These are phyloP conservation scores for Drosophila neonasuta DNA, from an alignment of 2,888 invertebrate genomes.

Conservation along the genomic window DNA sequence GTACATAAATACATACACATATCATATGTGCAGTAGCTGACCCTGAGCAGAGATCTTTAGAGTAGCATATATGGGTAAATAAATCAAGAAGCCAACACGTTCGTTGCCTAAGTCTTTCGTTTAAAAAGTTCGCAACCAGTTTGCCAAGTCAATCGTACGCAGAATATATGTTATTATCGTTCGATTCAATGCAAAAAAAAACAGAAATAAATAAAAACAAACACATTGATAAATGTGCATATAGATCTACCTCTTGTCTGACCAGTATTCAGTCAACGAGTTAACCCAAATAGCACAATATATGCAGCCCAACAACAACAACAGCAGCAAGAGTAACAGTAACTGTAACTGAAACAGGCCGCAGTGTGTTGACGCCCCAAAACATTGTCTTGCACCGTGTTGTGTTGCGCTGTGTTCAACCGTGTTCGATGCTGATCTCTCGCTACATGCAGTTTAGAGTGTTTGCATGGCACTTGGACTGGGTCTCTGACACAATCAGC, in stretches of 20 bases:
- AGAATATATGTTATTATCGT: slow-evolving; percentile 36
- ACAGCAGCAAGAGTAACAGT: no score
- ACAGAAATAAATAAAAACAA: background rate
- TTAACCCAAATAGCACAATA: slow-evolving; percentile 56
- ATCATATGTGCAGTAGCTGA: slow-evolving; percentile 41
- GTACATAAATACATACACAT: background rate
- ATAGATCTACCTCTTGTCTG: slow-evolving; percentile 47
- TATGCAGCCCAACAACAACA: slow-evolving; percentile 20
- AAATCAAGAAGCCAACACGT: slow-evolving; percentile 64
- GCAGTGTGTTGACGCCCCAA: slow-evolving; percentile 39
- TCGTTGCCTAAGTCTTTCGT: slow-evolving; percentile 63
- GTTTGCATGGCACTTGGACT: slow-evolving; percentile 61
- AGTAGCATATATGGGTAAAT: slow-evolving; percentile 22
- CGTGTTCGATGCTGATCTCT: slow-evolving; percentile 38
- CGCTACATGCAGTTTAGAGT: slow-evolving; percentile 48
- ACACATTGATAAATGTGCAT: slow-evolving; percentile 50
- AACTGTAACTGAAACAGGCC: slow-evolving; percentile 33
- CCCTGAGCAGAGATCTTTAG: slow-evolving; percentile 55
- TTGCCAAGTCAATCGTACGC: slow-evolving; percentile 21
- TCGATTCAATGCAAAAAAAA: slow-evolving; percentile 20
- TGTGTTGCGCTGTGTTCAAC: slow-evolving; percentile 22
- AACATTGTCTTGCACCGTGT: slow-evolving; percentile 20
- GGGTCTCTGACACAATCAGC: slow-evolving; percentile 55
- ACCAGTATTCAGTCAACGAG: slow-evolving; percentile 55
- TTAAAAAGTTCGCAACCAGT: slow-evolving; percentile 43